Evolutionary conservation across 30 jellyfish, hydroid and myxozoan genomes (phyloP).

Genomic region (Cassiopea andromeda): DNA sequence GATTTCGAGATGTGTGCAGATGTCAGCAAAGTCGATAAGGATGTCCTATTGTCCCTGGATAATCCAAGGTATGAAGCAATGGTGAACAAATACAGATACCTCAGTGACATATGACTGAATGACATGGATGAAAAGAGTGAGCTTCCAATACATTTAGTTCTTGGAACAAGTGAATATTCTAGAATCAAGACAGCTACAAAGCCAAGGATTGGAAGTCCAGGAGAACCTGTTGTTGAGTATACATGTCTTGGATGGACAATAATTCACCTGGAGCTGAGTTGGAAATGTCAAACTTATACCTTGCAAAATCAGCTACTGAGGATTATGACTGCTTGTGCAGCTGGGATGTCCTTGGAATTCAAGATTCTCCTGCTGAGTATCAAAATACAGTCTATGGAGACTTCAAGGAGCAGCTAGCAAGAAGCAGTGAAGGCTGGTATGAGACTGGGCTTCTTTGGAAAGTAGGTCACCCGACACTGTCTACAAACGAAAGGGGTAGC

Average conservation of each 20-base stretch:
- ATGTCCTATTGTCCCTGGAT: constrained; percentile 37
- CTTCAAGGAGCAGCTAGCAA: constrained; percentile 69
- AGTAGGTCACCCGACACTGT: constrained; percentile 13
- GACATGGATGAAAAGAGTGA: constrained; percentile 23
- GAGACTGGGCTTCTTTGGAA: constrained; percentile 60
- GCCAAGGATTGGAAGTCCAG: constrained; percentile 45
- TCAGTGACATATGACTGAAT: constrained; percentile 11
- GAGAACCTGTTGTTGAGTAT: not conserved
- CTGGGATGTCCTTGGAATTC: constrained; percentile 57
- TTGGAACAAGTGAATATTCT: constrained; percentile 50
- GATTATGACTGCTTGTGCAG: constrained; percentile 56
- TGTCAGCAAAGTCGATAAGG: constrained; percentile 52
- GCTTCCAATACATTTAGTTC: constrained; percentile 42
- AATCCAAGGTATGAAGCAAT: constrained; percentile 55
- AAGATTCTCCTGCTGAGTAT: constrained; percentile 32
- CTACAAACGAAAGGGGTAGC: constrained; percentile 59
- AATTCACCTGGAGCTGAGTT: constrained; percentile 4
- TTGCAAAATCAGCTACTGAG: constrained; percentile 22
- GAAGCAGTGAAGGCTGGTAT: constrained; percentile 58
- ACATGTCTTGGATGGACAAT: constrained; percentile 1
- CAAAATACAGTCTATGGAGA: constrained; percentile 62
- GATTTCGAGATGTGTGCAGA: constrained; percentile 16
- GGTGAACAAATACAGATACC: constrained; percentile 24
- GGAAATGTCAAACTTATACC: constrained; percentile 1
- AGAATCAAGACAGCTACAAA: constrained; percentile 25